Base-by-base conservation (phyloP, 1,140 invertebrate genomes). In the Hyles vespertilio region DNA sequence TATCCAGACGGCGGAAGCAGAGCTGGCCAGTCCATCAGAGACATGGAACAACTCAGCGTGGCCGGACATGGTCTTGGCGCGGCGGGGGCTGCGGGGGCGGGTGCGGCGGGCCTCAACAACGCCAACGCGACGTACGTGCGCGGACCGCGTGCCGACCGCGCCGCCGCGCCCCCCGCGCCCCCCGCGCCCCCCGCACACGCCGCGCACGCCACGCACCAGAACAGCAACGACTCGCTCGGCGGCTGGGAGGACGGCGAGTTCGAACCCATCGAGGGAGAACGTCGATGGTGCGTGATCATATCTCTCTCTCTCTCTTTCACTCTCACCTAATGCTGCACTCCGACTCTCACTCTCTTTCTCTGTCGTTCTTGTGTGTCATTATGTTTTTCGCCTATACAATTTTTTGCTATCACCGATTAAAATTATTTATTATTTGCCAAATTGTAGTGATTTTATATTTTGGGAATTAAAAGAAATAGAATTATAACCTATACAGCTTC, bases 161-260 rank as follows among this genome's bases (percentile, higher is more conserved):
- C 10, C 46, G 8, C 32, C 50, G 8, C 32, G 1, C 8, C 45
- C 52, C 7, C 22, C 49, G n/a, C n/a, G n/a, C n/a, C n/a, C 34
- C 44, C 0, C 57, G 59, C 45, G 32, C 82, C 61, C 59, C 52
- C 82, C 56, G 77, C 77, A 12, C 81, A 88, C 65, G 22, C 2
- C 75, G 77, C 54, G 62, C 78, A 22, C 61, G 74, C 85, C 57
- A 77, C 87, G 46, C 87, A 90, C 68, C 88, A 90, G 81, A 92
- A 92, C 79, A 92, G 81, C 63, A 85, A 90, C 61, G 89, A 89
- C 64, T 87, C 87, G 12, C 90, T 92, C 59, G 89, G 83, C 62
- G 92, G 92, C 48, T 96, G 94, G 94, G 94, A 94, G 54, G 94
- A 96, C 69, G 92, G 92, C 3, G 95, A 96, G 81, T 95, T 95